Evolutionary conservation across 2,113 vertebrate species (phyloP), one percentile per base, ranked within the genome.

Genomic region (Podiceps cristatus): DNA sequence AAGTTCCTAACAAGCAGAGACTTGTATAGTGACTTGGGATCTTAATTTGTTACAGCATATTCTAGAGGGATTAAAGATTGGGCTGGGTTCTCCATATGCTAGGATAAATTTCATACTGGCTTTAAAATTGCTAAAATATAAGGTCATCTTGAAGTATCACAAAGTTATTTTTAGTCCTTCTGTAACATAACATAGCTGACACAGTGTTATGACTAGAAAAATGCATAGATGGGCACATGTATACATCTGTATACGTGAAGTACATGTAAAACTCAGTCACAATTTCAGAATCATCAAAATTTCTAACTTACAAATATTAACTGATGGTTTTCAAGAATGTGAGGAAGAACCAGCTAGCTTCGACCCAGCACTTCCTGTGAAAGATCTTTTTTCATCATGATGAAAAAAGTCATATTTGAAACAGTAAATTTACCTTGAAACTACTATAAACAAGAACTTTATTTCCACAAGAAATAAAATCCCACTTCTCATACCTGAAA

Each of bases 181-280:
- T 64, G 25, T 58, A 69, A 55, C 7, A 7, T 6, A 80, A 23
- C 8, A 28, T 0, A 53, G 9, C 13, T 20, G 17, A 49, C 35
- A 68, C 2, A 53, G 6, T 11, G 35, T 23, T 31, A 12, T 3
- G 10, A 55, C 10, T 20, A 64, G 20, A 73, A 55, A 82, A 90
- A 72, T 1, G 2, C 27, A 29, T 23, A 44, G 1, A 22, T 6
- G 18, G 23, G 11, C 5, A 25, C 53, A 12, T 9, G 4, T 18
- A 2, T 31, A 59, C 28, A 52, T 23, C 9, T 24, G 7, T 13
- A 2, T 8, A 29, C 20, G 29, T 14, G 29, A 58, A 56, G 18
- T 15, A 29, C 13, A 22, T 1, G 3, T 33, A 33, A 24, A 90
- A 12, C 4, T 56, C 62, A 42, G 45, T 17, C 31, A 58, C 16